Base-by-base conservation (phyloP, 2,797 vertebrate genomes). In the Microtus obscurus region DNA sequence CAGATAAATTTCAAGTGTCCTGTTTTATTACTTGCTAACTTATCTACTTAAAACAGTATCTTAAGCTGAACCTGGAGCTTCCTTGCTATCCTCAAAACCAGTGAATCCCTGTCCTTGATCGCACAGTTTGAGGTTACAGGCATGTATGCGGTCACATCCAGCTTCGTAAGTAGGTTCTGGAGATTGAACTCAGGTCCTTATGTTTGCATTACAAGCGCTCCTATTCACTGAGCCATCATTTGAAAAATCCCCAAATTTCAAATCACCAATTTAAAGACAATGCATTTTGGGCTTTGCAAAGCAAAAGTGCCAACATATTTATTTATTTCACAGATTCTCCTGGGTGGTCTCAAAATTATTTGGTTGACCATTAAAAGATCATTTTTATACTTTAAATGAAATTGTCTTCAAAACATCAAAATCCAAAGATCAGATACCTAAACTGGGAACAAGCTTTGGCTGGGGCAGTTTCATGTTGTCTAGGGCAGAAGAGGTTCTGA, bases 331-430 rank as follows among this genome's bases (percentile, higher is more conserved):
- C 0, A 37, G 56, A 29, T 12, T 87, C 13, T 79, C 79, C 48
- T 6, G 43, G 61, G 45, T 37, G 34, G 4, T 12, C 12, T 90
- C 43, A 87, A 59, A 82, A 67, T 65, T 73, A 23, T 71, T 91
- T 91, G 40, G 10, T 21, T 37, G 80, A 82, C 2, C 17, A 9
- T 93, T 37, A 25, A 93, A 87, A 83, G 19, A 69, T 65, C 6
- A 45, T 5, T 69, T 48, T 29, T 89, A 1, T 83, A 37, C 80
- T 87, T 90, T 91, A 37, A 92, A 48, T 89, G 61, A 59, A 77
- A 74, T 67, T 61, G 0, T 89, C 37, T 92, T 12, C 10, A 9
- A 16, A 73, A 48, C 2, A 19, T 51, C 2, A 6, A 63, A 59
- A 78, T 87, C 16, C 7, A 27, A 16, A 69, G 23, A 2, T 73